Evolutionary conservation across 1,140 invertebrate genomes (phyloP).

Genomic region (Metopolophium dirhodum): DNA sequence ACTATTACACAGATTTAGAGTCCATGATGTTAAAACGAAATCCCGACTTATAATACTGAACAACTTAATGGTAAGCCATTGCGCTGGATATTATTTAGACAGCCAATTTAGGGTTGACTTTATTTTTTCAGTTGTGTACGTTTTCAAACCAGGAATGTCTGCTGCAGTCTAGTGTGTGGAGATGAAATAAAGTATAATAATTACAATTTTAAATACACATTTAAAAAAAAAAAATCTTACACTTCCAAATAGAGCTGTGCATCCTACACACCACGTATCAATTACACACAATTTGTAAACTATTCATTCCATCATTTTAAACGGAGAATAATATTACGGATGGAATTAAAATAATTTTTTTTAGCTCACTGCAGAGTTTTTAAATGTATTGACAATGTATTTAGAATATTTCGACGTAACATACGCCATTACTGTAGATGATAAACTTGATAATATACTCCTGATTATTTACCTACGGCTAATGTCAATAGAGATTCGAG

Average conservation of each 20-base stretch:
- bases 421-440: background rate
- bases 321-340: no score
- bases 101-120: background rate
- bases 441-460: background rate
- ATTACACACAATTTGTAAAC: no score
- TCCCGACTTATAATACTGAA: background rate
- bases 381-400: background rate
- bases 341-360: background rate
- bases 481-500: background rate
- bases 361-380: background rate
- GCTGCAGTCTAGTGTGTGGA: no score
- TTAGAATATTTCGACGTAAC: background rate
- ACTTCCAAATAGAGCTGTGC: background rate
- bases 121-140: background rate
- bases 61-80: background rate
- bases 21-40: background rate
- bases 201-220: background rate
- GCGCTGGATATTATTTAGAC: background rate
- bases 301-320: no score
- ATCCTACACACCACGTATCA: background rate
- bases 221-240: no score
- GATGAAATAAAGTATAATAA: background rate
- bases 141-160: background rate
- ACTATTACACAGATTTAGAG: background rate
- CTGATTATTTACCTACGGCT: background rate